Percentiles rank a stretch among this genome's conserved stretches.
phyloP scores from a whole-genome alignment of 2,888 invertebrate genomes.

The Papilio protenor region DNA sequence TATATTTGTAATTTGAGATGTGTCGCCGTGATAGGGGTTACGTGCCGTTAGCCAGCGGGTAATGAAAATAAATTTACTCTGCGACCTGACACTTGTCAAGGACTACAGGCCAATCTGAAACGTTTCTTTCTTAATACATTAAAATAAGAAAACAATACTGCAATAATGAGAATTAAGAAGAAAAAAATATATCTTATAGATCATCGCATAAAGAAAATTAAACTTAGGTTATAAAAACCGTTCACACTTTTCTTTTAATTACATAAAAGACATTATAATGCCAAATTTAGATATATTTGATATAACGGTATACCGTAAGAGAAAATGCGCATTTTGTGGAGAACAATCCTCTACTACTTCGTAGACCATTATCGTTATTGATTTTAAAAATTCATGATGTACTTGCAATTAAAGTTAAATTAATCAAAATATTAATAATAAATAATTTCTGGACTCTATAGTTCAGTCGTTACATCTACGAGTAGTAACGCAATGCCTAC shows the following conservation, averaged over 20 bases:
- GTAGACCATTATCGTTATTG: not conserved
- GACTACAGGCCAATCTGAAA: slow-evolving; percentile 13
- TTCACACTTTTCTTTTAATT: no score
- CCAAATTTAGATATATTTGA: no score
- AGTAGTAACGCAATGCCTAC: not conserved
- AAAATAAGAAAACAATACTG: no score
- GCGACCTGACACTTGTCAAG: slow-evolving; percentile 21
- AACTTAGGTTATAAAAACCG: no score
- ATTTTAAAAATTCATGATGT: not conserved
- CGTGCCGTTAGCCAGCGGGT: slow-evolving; percentile 19
- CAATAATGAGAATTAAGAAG: no score
- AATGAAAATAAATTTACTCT: slow-evolving; percentile 47
- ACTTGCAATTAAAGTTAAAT: no score
- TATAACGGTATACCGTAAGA: not conserved
- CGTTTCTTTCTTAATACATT: not conserved
- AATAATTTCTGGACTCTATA: not conserved
- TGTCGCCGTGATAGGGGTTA: slow-evolving; percentile 30
- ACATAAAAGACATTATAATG: no score
- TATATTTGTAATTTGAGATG: slow-evolving; percentile 1
- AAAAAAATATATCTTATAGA: no score
- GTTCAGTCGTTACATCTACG: not conserved
- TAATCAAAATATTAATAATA: no score
- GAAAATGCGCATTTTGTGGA: not conserved
- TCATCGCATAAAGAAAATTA: no score
- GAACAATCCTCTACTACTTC: not conserved